Evolutionary conservation across 2,888 invertebrate genomes (phyloP).

Genomic region (Cephalotes varians): DNA sequence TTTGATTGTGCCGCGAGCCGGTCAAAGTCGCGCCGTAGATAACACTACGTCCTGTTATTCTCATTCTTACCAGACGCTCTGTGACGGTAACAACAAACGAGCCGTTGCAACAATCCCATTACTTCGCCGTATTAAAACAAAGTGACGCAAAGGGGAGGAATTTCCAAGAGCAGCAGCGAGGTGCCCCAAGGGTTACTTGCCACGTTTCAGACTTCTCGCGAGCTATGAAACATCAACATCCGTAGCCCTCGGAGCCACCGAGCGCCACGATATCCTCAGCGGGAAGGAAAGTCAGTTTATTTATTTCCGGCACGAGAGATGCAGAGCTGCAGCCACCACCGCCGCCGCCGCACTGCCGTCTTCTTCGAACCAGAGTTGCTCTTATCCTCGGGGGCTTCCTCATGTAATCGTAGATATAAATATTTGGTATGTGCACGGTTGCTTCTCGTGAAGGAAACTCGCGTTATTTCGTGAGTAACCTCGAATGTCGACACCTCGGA

Average conservation of each 20-base stretch:
- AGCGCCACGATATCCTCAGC: conserved; percentile 37
- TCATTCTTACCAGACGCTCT: background rate
- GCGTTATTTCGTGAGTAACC: conserved; percentile 42
- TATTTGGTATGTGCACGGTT: conserved; percentile 48
- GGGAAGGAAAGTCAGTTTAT: conserved; percentile 50
- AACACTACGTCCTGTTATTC: background rate
- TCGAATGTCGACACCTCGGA: conserved; percentile 34
- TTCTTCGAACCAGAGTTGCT: conserved; percentile 15
- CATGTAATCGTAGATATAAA: conserved; percentile 59
- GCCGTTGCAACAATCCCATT: conserved; percentile 23
- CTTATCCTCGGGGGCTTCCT: conserved; percentile 22
- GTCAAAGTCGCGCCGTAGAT: background rate
- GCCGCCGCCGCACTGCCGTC: background rate
- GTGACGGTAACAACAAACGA: background rate
- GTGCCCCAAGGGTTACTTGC: conserved; percentile 11
- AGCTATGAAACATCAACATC: conserved; percentile 43
- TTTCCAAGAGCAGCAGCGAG: conserved; percentile 2
- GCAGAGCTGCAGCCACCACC: conserved; percentile 17
- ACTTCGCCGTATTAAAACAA: conserved; percentile 40
- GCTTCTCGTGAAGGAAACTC: conserved; percentile 26
- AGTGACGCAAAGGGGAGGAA: conserved; percentile 22
- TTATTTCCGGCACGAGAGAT: conserved; percentile 46
- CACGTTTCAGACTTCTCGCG: background rate
- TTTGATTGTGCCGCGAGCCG: background rate
- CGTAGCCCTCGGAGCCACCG: conserved; percentile 5